These are phyloP conservation scores for Priapulus caudatus DNA, from an alignment of 2,888 invertebrate genomes.

Conservation along the genomic window DNA sequence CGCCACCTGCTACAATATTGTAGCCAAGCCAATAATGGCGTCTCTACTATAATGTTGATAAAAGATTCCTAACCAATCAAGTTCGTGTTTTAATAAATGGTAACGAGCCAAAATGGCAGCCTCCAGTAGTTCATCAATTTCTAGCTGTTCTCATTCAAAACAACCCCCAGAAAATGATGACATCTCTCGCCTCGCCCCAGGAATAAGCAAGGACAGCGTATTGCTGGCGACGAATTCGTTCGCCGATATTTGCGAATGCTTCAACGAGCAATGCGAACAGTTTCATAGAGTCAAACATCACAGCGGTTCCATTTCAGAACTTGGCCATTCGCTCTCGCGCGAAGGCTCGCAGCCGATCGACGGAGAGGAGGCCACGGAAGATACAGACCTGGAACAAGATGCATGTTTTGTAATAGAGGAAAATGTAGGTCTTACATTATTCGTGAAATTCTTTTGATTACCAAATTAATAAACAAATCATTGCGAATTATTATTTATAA, in stretches of 20 bases:
- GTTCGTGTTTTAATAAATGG: no score
- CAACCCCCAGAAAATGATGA: no score
- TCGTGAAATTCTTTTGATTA: no score
- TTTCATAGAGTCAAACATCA: not conserved
- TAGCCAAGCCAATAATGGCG: no score
- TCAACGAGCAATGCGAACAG: constrained; percentile 1
- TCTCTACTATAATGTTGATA: no score
- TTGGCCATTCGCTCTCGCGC: not conserved
- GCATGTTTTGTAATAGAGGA: not conserved
- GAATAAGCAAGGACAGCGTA: not conserved
- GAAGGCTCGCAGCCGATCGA: not conserved
- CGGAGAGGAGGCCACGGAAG: not conserved
- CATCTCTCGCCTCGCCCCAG: not conserved
- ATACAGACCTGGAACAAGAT: constrained; percentile 1
- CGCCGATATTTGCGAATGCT: not conserved
- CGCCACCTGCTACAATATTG: no score
- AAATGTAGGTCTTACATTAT: no score
- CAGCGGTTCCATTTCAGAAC: not conserved
- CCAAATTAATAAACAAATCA: no score
- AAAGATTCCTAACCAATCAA: no score
- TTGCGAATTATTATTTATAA: no score
- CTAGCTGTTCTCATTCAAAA: not conserved
- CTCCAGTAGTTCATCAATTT: no score
- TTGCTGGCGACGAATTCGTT: constrained; percentile 1
- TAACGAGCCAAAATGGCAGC: no score